Evolutionary conservation across 2,113 vertebrate species (phyloP).

Genomic region (Excalfactoria chinensis): DNA sequence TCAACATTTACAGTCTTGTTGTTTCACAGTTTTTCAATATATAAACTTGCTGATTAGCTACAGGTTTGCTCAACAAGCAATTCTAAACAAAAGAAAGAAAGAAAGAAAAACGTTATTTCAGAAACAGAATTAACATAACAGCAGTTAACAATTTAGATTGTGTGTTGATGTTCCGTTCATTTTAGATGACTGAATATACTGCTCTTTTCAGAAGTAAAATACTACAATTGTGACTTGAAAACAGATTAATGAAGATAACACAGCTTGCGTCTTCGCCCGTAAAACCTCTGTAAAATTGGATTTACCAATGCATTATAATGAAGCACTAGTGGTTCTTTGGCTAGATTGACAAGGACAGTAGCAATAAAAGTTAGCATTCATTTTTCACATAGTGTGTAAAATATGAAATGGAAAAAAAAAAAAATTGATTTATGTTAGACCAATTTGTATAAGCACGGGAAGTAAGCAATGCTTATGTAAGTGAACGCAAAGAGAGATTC

Average conservation of each 20-base stretch:
- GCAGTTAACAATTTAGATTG: not conserved
- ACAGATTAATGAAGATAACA: not conserved
- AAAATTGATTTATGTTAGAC: not conserved
- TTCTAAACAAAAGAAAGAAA: not conserved
- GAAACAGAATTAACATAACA: not conserved
- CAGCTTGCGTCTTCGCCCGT: not conserved
- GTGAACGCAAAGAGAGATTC: not conserved
- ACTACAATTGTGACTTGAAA: fast-evolving
- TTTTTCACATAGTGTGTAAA: not conserved
- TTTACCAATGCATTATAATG: not conserved
- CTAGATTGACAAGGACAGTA: not conserved
- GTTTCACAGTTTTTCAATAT: not conserved
- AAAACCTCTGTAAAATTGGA: not conserved
- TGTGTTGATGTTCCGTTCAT: not conserved
- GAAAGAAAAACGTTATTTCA: not conserved
- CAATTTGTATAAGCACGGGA: not conserved
- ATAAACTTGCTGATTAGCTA: not conserved
- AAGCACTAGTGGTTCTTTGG: not conserved
- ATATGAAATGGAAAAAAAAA: not conserved
- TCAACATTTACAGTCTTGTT: not conserved
- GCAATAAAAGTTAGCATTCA: not conserved
- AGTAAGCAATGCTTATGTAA: conserved; percentile 1
- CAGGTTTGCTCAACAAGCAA: not conserved
- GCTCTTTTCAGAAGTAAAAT: not conserved
- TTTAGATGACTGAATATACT: not conserved